phyloP scores from a whole-genome alignment of 2,888 invertebrate genomes.

The Fissipunctia ypsillon region DNA sequence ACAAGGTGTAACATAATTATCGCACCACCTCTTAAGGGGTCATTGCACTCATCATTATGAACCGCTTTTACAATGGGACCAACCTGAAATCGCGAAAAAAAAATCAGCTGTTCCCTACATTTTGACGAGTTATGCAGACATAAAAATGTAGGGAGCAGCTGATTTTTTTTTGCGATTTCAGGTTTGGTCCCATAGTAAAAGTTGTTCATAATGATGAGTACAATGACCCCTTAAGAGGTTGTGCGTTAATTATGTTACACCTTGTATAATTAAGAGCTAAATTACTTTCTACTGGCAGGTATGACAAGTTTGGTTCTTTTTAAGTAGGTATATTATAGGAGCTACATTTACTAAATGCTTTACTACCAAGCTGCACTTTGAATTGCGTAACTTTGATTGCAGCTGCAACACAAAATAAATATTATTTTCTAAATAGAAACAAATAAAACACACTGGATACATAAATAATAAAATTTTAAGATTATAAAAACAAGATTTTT shows the following conservation, averaged over 20 bases:
- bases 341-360: constrained; percentile 18
- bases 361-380: constrained; percentile 17
- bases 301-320: constrained; percentile 53
- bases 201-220: background rate
- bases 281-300: constrained; percentile 48
- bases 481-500: background rate
- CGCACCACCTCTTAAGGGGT: no score
- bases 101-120: background rate
- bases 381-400: background rate
- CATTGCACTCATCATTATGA: background rate
- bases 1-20: no score
- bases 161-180: background rate
- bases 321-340: constrained; percentile 16
- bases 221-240: background rate
- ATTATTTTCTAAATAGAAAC: background rate
- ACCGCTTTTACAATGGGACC: background rate
- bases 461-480: background rate
- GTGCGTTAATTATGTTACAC: background rate
- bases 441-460: background rate
- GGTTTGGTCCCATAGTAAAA: no score
- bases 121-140: background rate
- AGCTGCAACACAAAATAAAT: background rate
- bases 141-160: background rate
- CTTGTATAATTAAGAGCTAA: constrained; percentile 8
- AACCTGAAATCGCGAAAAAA: background rate